phyloP scores from a whole-genome alignment of 35 echinoderm and acorn worm genomes.

The Apostichopus parvimensis region DNA sequence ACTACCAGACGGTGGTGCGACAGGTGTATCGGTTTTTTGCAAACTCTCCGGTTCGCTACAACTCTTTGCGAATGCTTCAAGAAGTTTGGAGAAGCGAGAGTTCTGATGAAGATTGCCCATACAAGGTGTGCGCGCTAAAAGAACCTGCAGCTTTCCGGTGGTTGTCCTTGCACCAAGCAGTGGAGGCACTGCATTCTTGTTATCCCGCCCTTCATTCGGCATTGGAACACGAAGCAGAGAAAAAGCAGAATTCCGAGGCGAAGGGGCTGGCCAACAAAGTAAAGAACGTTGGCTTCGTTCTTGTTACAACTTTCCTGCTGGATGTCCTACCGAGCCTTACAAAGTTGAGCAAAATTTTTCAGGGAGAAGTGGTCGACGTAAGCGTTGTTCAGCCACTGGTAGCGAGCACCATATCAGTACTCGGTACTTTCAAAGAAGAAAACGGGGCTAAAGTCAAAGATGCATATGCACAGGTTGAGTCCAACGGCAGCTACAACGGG shows the following conservation, averaged over 20 bases:
- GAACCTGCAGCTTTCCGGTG: not conserved
- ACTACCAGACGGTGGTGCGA: too few relatives aligned
- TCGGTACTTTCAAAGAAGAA: too few relatives aligned
- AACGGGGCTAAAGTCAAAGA: too few relatives aligned
- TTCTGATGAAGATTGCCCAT: not conserved
- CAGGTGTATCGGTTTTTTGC: too few relatives aligned
- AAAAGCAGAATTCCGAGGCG: not conserved
- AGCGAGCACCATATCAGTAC: too few relatives aligned
- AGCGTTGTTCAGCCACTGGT: too few relatives aligned
- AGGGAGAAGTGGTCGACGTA: not conserved
- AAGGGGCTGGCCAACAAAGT: not conserved
- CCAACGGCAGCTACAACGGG: too few relatives aligned
- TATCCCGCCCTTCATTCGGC: not conserved
- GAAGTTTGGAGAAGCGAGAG: not conserved
- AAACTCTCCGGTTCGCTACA: too few relatives aligned
- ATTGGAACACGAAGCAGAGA: not conserved
- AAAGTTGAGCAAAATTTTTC: slow-evolving; percentile 8
- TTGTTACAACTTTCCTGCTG: not conserved
- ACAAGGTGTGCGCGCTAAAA: not conserved
- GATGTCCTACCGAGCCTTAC: not conserved
- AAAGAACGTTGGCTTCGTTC: not conserved
- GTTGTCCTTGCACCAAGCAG: not conserved
- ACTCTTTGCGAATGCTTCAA: not conserved
- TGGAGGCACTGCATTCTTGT: too few relatives aligned
- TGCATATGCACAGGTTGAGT: too few relatives aligned